Evolutionary conservation across 2,888 invertebrate species (phyloP).

Genomic region (Thecocarcelia acutangulata): DNA sequence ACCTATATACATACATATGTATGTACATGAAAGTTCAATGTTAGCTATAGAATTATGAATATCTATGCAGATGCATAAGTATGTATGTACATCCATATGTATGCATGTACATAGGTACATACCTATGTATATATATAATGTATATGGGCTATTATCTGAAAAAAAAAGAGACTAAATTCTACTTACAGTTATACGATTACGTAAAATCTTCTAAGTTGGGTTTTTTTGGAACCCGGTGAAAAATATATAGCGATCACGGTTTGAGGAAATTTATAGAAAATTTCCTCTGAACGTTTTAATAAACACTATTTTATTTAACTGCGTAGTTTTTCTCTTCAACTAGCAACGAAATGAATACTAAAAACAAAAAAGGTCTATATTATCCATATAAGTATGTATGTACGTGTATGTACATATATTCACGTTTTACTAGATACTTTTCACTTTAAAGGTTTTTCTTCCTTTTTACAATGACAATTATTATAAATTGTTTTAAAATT

Average conservation of each 20-base stretch:
- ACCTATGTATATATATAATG: not conserved
- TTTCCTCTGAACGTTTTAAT: constrained; percentile 36
- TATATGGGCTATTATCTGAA: not conserved
- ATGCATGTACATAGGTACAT: not conserved
- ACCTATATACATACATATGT: constrained; percentile 26
- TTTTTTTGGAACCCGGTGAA: not conserved
- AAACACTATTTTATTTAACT: constrained; percentile 8
- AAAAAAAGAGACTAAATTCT: not conserved
- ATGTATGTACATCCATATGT: not conserved
- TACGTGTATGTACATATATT: constrained; percentile 21
- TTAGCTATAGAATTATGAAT: not conserved
- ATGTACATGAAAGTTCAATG: not conserved
- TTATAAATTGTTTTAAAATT: constrained; percentile 30
- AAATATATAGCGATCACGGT: constrained; percentile 15
- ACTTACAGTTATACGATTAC: constrained; percentile 60
- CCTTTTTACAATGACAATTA: not conserved
- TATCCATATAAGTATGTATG: constrained; percentile 8
- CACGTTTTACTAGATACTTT: constrained; percentile 20
- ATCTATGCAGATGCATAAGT: constrained; percentile 22
- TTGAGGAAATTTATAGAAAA: constrained; percentile 45
- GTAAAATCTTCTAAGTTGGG: not conserved
- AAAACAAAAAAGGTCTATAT: not conserved
- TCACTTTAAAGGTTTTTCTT: constrained; percentile 8
- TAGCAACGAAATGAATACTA: constrained; percentile 15
- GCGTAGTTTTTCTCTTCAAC: constrained; percentile 28